Conservation (phyloP, 1,140 invertebrate genomes). For the Grapholita molesta region DNA sequence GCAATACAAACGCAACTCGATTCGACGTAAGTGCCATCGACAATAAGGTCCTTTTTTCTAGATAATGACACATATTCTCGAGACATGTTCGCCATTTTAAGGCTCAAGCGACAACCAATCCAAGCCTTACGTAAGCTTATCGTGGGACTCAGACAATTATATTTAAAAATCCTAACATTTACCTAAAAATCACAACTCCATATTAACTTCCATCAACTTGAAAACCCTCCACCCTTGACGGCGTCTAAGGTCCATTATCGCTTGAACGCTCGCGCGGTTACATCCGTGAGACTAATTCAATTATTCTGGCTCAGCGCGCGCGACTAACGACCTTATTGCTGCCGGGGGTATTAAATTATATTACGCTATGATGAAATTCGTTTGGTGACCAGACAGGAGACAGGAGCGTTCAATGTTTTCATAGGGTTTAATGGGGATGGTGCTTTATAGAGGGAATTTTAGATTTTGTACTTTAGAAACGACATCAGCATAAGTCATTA, state of each 20-base stretch:
- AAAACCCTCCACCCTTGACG: background rate
- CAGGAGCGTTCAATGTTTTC: constrained; percentile 13
- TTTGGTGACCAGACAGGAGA: background rate
- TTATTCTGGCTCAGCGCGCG: constrained; percentile 10
- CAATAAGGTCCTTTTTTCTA: no score
- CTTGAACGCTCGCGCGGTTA: background rate
- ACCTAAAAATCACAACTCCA: background rate
- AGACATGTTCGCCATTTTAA: no score
- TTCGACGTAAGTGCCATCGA: no score
- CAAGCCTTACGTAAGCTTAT: no score
- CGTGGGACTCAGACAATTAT: no score
- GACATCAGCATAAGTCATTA: no score
- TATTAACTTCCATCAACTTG: background rate
- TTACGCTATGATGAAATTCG: constrained; percentile 18
- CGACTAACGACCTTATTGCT: constrained; percentile 14
- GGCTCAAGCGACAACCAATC: no score
- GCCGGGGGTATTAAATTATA: constrained; percentile 3
- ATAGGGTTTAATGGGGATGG: constrained; percentile 16
- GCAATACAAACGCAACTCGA: no score
- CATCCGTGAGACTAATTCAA: constrained; percentile 6
- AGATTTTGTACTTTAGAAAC: no score
- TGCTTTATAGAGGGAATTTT: constrained; percentile 48
- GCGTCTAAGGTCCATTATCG: background rate
- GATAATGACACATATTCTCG: no score
- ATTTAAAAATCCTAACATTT: no score